Conservation (phyloP, 2,113 vertebrate species). For the Gymnocephalus cernua region DNA sequence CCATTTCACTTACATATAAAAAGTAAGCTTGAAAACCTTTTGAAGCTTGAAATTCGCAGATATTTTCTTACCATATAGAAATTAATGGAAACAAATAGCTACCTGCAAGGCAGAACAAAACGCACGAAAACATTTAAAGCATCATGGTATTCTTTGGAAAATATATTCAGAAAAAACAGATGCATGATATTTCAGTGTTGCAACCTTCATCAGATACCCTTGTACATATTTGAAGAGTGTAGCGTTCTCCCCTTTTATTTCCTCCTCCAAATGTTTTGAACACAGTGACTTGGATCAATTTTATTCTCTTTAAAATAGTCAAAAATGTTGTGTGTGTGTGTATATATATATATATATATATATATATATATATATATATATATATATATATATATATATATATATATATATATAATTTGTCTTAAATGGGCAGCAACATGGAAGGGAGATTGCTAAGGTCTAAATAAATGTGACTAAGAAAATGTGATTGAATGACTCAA, state of each 20-base stretch:
- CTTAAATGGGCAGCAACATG: background rate
- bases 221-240: constrained; percentile 1
- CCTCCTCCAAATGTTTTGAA: background rate
- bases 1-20: constrained; percentile 3
- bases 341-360: too few species aligned
- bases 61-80: background rate
- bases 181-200: constrained; percentile 2
- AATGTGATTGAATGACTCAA: constrained; percentile 48
- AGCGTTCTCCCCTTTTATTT: background rate
- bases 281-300: background rate
- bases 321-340: background rate
- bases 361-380: too few species aligned
- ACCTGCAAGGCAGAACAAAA: background rate
- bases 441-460: background rate
- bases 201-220: background rate
- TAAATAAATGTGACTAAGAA: constrained; percentile 24
- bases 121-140: background rate
- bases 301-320: background rate
- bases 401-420: background rate
- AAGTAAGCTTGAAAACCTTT: background rate
- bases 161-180: constrained; percentile 2
- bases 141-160: background rate
- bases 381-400: too few species aligned
- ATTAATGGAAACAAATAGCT: background rate
- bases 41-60: background rate